Percentiles rank a stretch among this genome's conserved stretches.
phyloP scores from a whole-genome alignment of 2,113 vertebrate genomes.

The Cairina moschata region DNA sequence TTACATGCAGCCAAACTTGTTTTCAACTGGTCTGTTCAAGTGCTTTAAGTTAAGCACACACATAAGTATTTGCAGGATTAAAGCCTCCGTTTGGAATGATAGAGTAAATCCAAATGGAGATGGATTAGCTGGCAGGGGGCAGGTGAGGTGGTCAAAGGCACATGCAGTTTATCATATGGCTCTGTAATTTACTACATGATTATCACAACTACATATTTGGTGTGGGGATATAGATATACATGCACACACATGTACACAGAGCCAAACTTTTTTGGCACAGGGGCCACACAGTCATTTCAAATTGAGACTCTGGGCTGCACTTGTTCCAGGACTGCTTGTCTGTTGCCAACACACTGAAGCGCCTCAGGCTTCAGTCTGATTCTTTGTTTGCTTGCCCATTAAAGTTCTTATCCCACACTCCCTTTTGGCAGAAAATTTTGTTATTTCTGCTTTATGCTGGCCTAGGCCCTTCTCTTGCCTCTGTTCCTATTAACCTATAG shows the following conservation, averaged over 20 bases:
- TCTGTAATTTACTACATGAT: constrained; percentile 69
- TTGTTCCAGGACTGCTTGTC: constrained; percentile 57
- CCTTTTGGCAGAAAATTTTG: constrained; percentile 53
- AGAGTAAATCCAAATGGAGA: constrained; percentile 64
- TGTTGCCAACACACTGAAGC: constrained; percentile 61
- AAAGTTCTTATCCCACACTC: constrained; percentile 66
- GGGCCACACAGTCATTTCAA: constrained; percentile 59
- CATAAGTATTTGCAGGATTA: constrained; percentile 63
- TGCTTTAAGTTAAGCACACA: constrained; percentile 59
- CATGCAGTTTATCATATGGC: constrained; percentile 67
- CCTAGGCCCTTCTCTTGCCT: constrained; percentile 57
- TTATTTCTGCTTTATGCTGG: constrained; percentile 47
- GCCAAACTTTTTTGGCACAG: constrained; percentile 54
- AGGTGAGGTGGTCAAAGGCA: constrained; percentile 64
- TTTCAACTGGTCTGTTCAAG: constrained; percentile 14
- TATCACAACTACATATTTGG: constrained; percentile 73
- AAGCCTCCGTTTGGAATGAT: constrained; percentile 36
- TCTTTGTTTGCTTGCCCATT: constrained; percentile 64
- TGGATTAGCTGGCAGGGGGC: constrained; percentile 61
- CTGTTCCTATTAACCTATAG: constrained; percentile 55
- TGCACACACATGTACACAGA: not conserved
- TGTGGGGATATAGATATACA: constrained; percentile 70
- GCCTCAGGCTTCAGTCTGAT: constrained; percentile 35
- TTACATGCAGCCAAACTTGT: not conserved
- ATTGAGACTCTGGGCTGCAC: constrained; percentile 36